Conservation (phyloP, 2,797 vertebrate species). For the Labroides dimidiatus region DNA sequence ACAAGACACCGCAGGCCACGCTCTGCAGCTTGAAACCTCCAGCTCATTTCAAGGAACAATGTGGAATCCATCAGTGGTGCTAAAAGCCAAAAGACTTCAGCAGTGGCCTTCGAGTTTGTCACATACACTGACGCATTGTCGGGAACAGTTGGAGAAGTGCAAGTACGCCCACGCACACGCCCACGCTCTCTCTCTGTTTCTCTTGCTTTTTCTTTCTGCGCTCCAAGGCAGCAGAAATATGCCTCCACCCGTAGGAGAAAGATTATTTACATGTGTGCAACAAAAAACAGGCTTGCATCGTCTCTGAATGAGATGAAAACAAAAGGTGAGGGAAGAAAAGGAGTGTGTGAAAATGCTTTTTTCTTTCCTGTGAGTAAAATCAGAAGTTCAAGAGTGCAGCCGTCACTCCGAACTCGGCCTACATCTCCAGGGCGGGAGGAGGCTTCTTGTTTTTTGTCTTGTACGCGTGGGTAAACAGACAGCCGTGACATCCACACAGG, state of each 20-base stretch:
- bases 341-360: slow-evolving; percentile 6
- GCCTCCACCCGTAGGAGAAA: background rate
- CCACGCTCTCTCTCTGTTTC: slow-evolving; percentile 29
- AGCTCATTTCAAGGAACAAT: slow-evolving; percentile 20
- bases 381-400: slow-evolving; percentile 49
- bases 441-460: slow-evolving; percentile 18
- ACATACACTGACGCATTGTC: slow-evolving; percentile 21
- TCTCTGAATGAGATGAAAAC: background rate
- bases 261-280: background rate
- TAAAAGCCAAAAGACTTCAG: slow-evolving; percentile 24
- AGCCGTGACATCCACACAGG: slow-evolving; percentile 28
- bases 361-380: slow-evolving; percentile 26
- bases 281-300: background rate
- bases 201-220: slow-evolving; percentile 15
- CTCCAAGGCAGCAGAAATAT: background rate
- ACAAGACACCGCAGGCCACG: slow-evolving; percentile 29
- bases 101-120: slow-evolving; percentile 39
- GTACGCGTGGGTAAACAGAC: slow-evolving; percentile 48
- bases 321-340: slow-evolving; percentile 1
- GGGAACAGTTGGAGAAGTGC: slow-evolving; percentile 16
- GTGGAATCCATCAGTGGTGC: slow-evolving; percentile 26
- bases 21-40: slow-evolving; percentile 23
- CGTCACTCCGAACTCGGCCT: slow-evolving; percentile 12
- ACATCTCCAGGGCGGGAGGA: slow-evolving; percentile 22
- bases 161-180: slow-evolving; percentile 29